Base-by-base conservation (phyloP, 2,888 invertebrate genomes). In the Agonopterix subpropinquella region DNA sequence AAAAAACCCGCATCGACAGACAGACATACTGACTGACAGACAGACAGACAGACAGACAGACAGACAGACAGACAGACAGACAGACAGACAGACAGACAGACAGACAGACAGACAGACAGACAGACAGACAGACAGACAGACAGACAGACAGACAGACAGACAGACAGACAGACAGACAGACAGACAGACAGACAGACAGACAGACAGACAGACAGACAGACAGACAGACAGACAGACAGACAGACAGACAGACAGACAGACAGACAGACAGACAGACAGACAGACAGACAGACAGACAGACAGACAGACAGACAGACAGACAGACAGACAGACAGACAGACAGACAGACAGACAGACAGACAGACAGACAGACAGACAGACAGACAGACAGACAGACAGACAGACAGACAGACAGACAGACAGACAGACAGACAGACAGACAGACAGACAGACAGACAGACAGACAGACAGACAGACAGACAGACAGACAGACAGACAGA, bases 401-500 rank as follows among this genome's bases (percentile, higher is more conserved):
- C 44, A 44, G 36, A 49, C 49, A 45, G 49, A 49, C 49, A 49
- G 49, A 49, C 49, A 45, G 49, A 49, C 49, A 49, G 49, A 49
- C 49, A 45, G 49, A 49, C 49, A 49, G 49, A 49, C 49, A 45
- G 49, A 49, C 49, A 45, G 49, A 49, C 49, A 45, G 49, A 49
- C 49, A 49, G 49, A 49, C 49, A 45, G 49, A 49, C 49, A 49
- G 49, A 49, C 49, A 45, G 49, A 49, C 49, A 49, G 49, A 49
- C 49, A 45, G 49, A 49, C 49, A 49, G 45, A 49, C 49, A 45
- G 49, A 49, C 49, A 49, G 49, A 49, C 49, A 45, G 49, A 49
- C 49, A 49, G 49, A 49, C 49, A 45, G 49, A 49, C 49, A 49
- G 49, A 49, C 49, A 45, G 49, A 49, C 49, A 49, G 49, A 49